Base-by-base conservation (phyloP, 2,888 invertebrate species). In the Chrysolina haemoptera region DNA sequence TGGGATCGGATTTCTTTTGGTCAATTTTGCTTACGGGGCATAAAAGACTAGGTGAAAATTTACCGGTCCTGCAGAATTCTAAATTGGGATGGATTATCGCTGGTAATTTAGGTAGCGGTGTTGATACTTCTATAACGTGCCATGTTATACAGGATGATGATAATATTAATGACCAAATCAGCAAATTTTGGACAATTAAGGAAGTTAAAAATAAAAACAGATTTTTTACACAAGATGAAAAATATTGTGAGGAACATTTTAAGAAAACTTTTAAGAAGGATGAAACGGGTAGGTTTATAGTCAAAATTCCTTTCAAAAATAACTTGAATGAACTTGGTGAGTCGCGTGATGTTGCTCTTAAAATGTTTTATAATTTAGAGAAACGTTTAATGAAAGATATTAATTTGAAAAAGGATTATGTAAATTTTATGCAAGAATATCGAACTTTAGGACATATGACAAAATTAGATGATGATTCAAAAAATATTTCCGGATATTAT, bases 1-100 rank as follows among this genome's bases (percentile, higher is more conserved):
- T 71, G 5, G 71, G 71, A 14, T 53, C 66, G 6, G 59, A 59
- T 68, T 16, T 20, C 14, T 72, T 72, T 72, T 72, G 59, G 59
- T 16, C 16, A 8, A 22, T 72, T 22, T 16, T 72, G 20, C 27
- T 20, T 22, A 27, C 18, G 22, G 72, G 67, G 11, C 62, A 62
- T 59, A 67, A 43, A 22, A 48, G 35, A 11, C 20, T 72, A 46
- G 72, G 68, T 27, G 41, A 72, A 27, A 27, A 27, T 27, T 27
- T 27, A 27, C 27, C 27, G 27, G 27, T 27, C 1, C 27, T 27
- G 27, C 16, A 48, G 48, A 48, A 48, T 27, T 50, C 22, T 53
- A 68, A 68, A 68, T 40, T 48, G n/a, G 48, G 48, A 16, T 48
- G 48, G 48, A 48, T 48, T 16, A 48, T 48, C n/a, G 48, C 48